Percentiles rank a stretch among this genome's conserved stretches.
phyloP scores from a whole-genome alignment of 2,113 vertebrate species.

The Ginglymostoma cirratum region DNA sequence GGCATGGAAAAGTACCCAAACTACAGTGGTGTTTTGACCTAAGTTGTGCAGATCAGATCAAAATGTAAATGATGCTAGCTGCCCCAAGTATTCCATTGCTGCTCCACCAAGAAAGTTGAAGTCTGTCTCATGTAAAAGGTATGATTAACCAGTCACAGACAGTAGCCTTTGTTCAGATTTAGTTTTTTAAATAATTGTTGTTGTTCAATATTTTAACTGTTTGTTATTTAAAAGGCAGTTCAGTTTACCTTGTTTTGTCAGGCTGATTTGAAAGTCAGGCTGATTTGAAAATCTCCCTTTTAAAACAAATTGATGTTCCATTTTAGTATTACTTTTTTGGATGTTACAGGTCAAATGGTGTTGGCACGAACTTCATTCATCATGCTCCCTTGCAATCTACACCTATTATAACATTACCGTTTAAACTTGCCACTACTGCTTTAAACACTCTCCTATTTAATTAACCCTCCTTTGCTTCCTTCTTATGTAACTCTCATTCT shows the following conservation, averaged over 20 bases:
- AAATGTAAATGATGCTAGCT: background rate
- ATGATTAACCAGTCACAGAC: background rate
- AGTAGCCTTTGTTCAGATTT: background rate
- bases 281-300: background rate
- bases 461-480: background rate
- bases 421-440: background rate
- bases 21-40: background rate
- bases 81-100: background rate
- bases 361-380: background rate
- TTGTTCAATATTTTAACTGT: background rate
- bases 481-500: background rate
- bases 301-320: background rate
- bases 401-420: background rate
- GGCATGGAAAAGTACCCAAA: background rate
- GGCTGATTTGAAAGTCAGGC: background rate
- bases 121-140: background rate
- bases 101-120: background rate
- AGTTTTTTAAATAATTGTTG: background rate
- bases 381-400: background rate
- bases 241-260: background rate
- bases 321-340: background rate
- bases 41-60: background rate
- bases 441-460: background rate
- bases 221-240: background rate
- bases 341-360: background rate